Evolutionary conservation across 2,888 invertebrate species (phyloP).

Genomic region (Philereme vetulata): DNA sequence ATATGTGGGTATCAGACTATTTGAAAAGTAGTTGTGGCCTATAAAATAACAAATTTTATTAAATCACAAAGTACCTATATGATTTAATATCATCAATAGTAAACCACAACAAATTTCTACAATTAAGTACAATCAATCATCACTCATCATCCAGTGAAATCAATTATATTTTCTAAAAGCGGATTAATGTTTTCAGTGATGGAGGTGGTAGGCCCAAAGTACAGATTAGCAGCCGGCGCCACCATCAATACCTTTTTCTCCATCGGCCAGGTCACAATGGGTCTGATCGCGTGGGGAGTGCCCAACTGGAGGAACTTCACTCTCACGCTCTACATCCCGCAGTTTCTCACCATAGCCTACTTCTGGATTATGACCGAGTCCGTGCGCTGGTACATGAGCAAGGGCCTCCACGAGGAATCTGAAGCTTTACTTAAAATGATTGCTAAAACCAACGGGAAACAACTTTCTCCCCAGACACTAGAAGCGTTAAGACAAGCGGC

Average conservation of each 20-base stretch:
- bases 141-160: too few species aligned
- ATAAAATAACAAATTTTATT: too few species aligned
- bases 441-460: conserved; percentile 82
- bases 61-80: too few species aligned
- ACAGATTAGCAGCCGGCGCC: conserved; percentile 87
- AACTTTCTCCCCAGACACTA: conserved; percentile 57
- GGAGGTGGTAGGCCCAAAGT: conserved; percentile 88
- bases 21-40: too few species aligned
- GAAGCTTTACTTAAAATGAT: conserved; percentile 84
- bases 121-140: too few species aligned
- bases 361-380: conserved; percentile 88
- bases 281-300: conserved; percentile 86
- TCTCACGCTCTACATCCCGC: too few species aligned
- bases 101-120: too few species aligned
- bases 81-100: too few species aligned
- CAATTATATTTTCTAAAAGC: background rate
- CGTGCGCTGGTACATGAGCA: conserved; percentile 89
- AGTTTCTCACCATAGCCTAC: conserved; percentile 85
- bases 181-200: conserved; percentile 76
- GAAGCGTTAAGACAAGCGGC: conserved; percentile 48
- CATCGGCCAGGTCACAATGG: conserved; percentile 86
- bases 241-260: conserved; percentile 87
- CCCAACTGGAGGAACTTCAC: conserved; percentile 88
- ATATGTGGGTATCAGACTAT: too few species aligned
- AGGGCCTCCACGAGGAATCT: conserved; percentile 86